These are phyloP conservation scores for Drosophila fuyamai DNA, from an alignment of 1,140 invertebrate species.

Conservation along the genomic window DNA sequence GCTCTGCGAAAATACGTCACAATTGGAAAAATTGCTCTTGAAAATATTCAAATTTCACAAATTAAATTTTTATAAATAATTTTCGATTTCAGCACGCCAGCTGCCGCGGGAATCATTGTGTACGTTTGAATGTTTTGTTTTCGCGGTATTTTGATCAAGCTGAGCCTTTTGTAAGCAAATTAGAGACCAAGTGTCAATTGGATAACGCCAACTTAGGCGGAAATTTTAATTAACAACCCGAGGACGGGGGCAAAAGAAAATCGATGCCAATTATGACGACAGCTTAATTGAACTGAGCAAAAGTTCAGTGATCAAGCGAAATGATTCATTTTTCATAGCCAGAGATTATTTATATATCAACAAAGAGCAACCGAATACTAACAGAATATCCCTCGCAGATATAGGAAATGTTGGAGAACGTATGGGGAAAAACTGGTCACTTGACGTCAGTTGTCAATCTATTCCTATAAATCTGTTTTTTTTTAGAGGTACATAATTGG, in stretches of 20 bases:
- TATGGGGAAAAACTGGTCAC: conserved; percentile 7
- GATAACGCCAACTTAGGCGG: conserved; percentile 31
- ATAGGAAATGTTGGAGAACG: conserved; percentile 1
- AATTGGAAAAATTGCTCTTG: conserved; percentile 3
- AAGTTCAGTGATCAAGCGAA: conserved; percentile 11
- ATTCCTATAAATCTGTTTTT: not conserved
- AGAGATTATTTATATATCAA: not conserved
- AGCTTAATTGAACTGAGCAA: conserved; percentile 18
- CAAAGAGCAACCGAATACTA: not conserved
- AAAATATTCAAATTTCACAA: conserved; percentile 14
- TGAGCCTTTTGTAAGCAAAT: conserved; percentile 51
- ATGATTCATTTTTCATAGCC: conserved; percentile 19
- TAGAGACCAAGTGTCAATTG: conserved; percentile 62
- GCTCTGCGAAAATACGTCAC: conserved; percentile 13
- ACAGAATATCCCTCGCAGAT: conserved; percentile 7
- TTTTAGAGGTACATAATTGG: too few relatives aligned
- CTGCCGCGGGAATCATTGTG: conserved; percentile 4
- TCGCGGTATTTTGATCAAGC: conserved; percentile 14
- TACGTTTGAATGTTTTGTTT: conserved; percentile 11
- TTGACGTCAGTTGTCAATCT: conserved; percentile 34
- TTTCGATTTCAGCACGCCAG: conserved; percentile 6
- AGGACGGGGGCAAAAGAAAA: conserved; percentile 1
- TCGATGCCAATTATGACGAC: conserved; percentile 25
- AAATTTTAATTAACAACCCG: conserved; percentile 37
- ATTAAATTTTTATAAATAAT: conserved; percentile 34